These are phyloP conservation scores for Willisornis vidua DNA, from an alignment of 2,113 vertebrate genomes.

Conservation along the genomic window DNA sequence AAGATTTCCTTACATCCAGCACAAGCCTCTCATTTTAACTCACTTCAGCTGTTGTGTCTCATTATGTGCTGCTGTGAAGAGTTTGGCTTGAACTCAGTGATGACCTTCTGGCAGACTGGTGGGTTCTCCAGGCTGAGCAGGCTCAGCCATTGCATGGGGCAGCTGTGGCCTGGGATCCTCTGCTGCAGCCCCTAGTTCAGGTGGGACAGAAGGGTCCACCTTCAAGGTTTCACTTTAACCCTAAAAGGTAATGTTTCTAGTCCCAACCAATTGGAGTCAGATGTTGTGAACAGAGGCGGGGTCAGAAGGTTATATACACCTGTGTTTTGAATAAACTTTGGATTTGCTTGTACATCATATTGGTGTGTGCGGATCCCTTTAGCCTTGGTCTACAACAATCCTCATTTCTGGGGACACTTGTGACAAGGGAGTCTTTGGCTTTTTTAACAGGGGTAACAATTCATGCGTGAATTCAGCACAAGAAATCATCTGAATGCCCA, in stretches of 20 bases:
- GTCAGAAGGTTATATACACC: no score
- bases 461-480: background rate
- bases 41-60: background rate
- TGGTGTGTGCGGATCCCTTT: no score
- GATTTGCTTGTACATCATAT: no score
- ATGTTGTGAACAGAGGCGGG: no score
- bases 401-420: background rate
- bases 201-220: no score
- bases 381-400: no score
- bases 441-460: background rate
- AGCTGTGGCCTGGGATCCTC: background rate
- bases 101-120: background rate
- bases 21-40: background rate
- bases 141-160: background rate
- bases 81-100: background rate
- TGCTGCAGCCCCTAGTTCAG: no score
- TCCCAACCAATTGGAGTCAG: no score
- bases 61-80: background rate
- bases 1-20: background rate
- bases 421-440: background rate
- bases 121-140: background rate
- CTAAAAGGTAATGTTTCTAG: no score
- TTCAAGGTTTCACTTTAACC: no score
- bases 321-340: no score
- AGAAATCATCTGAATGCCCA: background rate